phyloP scores from a whole-genome alignment of 2,888 invertebrate species.

The Philaethria dido region DNA sequence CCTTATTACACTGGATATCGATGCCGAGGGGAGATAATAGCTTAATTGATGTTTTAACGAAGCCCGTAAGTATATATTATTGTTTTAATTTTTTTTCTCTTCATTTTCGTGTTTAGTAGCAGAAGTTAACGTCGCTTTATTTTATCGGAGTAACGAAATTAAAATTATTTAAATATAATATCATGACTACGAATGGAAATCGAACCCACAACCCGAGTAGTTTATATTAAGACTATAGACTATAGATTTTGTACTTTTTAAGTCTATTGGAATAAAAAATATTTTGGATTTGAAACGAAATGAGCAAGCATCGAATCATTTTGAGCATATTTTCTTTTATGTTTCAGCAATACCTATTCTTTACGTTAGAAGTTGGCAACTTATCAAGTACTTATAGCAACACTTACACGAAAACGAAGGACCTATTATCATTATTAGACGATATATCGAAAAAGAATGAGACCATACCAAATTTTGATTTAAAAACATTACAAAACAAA shows the following conservation, averaged over 20 bases:
- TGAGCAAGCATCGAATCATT: background rate
- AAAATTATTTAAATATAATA: no score
- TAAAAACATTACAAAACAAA: slow-evolving; percentile 57
- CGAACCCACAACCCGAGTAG: no score
- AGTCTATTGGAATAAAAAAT: no score
- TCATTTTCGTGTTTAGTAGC: no score
- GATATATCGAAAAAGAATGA: slow-evolving; percentile 57
- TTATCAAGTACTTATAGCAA: slow-evolving; percentile 63
- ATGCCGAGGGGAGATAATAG: slow-evolving; percentile 74
- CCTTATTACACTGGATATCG: slow-evolving; percentile 75
- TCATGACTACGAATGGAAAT: no score
- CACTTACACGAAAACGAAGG: slow-evolving; percentile 58
- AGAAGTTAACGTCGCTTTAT: no score
- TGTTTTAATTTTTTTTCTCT: no score
- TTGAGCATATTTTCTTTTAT: slow-evolving; percentile 11
- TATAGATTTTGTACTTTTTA: no score
- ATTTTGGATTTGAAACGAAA: background rate
- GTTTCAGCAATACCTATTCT: slow-evolving; percentile 76
- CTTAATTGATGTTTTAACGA: slow-evolving; percentile 70
- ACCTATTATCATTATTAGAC: slow-evolving; percentile 54
- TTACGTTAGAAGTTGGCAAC: slow-evolving; percentile 57
- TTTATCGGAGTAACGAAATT: no score
- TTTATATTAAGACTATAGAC: no score
- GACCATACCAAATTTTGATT: slow-evolving; percentile 53
- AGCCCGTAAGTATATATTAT: slow-evolving; percentile 66